phyloP scores from a whole-genome alignment of 2,113 vertebrate species.

The Rhinolophus ferrumequinum region DNA sequence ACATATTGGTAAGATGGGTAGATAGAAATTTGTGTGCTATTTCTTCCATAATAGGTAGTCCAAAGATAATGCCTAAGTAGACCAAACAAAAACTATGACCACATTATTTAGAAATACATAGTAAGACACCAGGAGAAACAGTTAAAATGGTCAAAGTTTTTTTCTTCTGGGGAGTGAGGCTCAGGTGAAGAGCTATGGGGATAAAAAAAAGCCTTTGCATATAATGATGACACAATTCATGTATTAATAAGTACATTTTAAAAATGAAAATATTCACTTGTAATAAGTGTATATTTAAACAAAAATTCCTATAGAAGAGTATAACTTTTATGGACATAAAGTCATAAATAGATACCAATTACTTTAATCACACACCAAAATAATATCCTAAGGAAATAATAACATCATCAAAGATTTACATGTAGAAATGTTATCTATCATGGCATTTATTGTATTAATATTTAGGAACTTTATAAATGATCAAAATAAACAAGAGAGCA shows the following conservation, averaged over 20 bases:
- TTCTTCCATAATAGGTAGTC: neutral
- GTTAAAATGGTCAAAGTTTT: neutral
- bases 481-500: neutral
- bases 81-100: neutral
- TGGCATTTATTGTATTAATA: neutral
- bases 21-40: neutral
- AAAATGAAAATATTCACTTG: conserved; percentile 20
- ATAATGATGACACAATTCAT: neutral
- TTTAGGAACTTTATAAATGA: conserved; percentile 2
- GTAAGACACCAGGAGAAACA: neutral
- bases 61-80: neutral
- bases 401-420: neutral
- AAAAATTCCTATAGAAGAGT: neutral
- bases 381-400: neutral
- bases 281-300: neutral
- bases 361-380: neutral
- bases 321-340: neutral
- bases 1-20: neutral
- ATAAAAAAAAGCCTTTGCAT: neutral
- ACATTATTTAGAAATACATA: neutral
- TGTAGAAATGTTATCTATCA: neutral
- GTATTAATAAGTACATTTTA: neutral
- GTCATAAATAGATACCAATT: neutral
- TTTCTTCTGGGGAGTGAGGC: neutral
- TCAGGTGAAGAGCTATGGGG: neutral